Base-by-base conservation (phyloP, 2,888 invertebrate genomes). In the Eristalis intricaria region DNA sequence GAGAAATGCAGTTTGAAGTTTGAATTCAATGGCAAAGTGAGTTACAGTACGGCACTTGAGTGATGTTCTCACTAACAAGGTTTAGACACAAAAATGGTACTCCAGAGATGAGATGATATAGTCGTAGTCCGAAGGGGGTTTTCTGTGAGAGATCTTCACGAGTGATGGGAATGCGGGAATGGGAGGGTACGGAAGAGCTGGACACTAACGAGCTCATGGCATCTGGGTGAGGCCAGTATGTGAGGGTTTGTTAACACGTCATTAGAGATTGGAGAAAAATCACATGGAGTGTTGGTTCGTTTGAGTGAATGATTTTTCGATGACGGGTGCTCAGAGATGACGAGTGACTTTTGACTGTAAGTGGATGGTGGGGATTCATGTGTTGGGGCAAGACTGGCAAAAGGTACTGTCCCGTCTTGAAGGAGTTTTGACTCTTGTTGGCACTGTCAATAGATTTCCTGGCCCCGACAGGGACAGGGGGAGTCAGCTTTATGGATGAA, bases 1-100 rank as follows among this genome's bases (percentile, higher is more conserved):
- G 84, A 87, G 73, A 87, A 87, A 87, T 80, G 87, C 84, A 80
- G 75, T 87, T 84, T 87, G 83, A 76, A 80, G 79, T 79, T 87
- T 66, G 75, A 76, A 75, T 79, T 87, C 87, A 83, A 84, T 63
- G 79, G 76, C 73, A 71, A 84, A 84, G 83, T 80, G 79, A 87
- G 84, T 87, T 83, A 79, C 77, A 74, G 68, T 70, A 61, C 75
- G 70, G 65, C 83, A 78, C 74, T 86, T 79, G 86, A 86, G 86
- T 86, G 86, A 79, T 86, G 83, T 79, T 83, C 78, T 86, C 83
- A 70, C 83, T 86, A 83, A 86, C 86, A 79, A 79, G 83, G 70
- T 86, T 75, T 77, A 61, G 60, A 83, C 83, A 83, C 69, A 73
- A 73, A 82, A 83, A 68, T 81, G 43, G 71, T 71, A 32, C 70